Base-by-base conservation (phyloP, 1,140 invertebrate species). In the Kradibia gibbosae region DNA sequence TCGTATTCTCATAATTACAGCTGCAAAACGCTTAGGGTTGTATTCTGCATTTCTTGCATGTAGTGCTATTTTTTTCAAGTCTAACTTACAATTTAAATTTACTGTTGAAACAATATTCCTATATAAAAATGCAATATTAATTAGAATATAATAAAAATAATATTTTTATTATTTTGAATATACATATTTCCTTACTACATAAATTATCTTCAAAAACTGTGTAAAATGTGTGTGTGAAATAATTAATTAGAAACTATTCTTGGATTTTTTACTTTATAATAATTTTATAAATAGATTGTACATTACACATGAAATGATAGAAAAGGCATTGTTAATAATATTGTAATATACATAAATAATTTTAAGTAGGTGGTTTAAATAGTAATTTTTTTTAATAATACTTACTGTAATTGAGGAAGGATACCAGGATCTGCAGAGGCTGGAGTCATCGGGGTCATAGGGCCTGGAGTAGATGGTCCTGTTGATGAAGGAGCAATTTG, bases 41-140 rank as follows among this genome's bases (percentile, higher is more conserved):
- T 99, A 99, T 92, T 99, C 99, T 20, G 99, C 99, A 93, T 99
- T 99, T 91, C 99, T 94, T 0, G 99, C 99, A 91, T 99, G 98
- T 2, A 99, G 92, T 0, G 99, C 99, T 86, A 99, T 99, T 92
- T 98, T 99, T 88, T 99, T 99, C 53, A 99, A 92, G 89, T 99
- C 98, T 85, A 99, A 91, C 92, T 98, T 98, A 88, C 98, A 99
- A 86, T 96, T 98, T 78, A 99, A 92, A 92, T 99, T 99, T 0
- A 99, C 98, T 67, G 98, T 99, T 55, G 98, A 99, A 0, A 99
- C 98, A 88, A 99, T 98, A 89, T 98, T 98, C 88, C 96, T 97
- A 89, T 83, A 93, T 87, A 88, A 88, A 86, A 83, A 81, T 76
- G 76, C 78, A 36, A 81, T 60, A 74, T 36, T 55, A n/a, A 48